A percentile compares a stretch with the other conserved stretches of the same genome.
These are phyloP conservation scores for Gephyroberyx darwinii DNA, from an alignment of 2,797 vertebrate species.

Conservation along the genomic window DNA sequence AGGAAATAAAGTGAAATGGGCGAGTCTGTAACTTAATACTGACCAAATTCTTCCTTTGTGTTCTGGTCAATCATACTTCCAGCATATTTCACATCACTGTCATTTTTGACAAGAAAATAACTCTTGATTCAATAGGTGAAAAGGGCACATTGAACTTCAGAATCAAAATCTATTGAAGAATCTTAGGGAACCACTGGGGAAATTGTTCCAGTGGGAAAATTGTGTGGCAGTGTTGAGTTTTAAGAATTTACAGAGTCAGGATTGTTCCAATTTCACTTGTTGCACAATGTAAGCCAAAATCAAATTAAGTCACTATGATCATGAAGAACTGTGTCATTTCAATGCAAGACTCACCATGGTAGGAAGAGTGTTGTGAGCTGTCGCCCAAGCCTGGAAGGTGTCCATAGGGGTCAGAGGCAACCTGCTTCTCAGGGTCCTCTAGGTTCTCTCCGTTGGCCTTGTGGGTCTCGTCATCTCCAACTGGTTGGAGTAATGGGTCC, in stretches of 20 bases:
- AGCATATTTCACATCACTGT: too few species aligned
- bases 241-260: slow-evolving; percentile 1
- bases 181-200: too few species aligned
- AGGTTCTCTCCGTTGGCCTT: slow-evolving; percentile 66
- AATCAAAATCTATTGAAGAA: too few species aligned
- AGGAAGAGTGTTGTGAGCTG: slow-evolving; percentile 71
- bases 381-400: slow-evolving; percentile 76
- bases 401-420: slow-evolving; percentile 67
- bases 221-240: too few species aligned
- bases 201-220: neutral
- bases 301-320: neutral
- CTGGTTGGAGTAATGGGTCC: slow-evolving; percentile 77
- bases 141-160: too few species aligned
- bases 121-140: too few species aligned
- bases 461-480: slow-evolving; percentile 59
- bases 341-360: slow-evolving; percentile 76
- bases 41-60: neutral
- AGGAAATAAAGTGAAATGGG: too few species aligned
- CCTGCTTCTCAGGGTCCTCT: slow-evolving; percentile 72
- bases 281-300: slow-evolving; percentile 4
- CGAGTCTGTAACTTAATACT: too few species aligned
- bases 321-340: neutral
- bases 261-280: neutral
- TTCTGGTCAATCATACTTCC: neutral
- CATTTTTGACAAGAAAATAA: too few species aligned